A percentile compares a stretch with the other conserved stretches of the same genome.
These are phyloP conservation scores for Alentia gelatinosa DNA, from an alignment of 2,888 invertebrate species.

Conservation along the genomic window DNA sequence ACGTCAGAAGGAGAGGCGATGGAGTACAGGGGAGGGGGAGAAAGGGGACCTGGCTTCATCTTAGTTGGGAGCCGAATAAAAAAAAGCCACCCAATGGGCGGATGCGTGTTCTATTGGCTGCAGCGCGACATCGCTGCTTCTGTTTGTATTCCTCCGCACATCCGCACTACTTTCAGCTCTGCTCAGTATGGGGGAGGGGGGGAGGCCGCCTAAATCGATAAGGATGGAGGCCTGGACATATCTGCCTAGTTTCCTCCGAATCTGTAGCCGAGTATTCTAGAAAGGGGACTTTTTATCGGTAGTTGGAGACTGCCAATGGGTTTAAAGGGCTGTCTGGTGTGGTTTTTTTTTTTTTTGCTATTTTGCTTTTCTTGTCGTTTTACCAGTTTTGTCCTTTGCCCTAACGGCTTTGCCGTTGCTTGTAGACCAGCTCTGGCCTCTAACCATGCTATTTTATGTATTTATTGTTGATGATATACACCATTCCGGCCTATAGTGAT, in stretches of 20 bases:
- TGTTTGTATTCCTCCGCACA: not conserved
- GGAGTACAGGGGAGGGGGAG: not conserved
- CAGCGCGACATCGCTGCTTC: not conserved
- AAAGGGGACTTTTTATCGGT: not conserved
- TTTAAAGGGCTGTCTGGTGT: not conserved
- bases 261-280: not conserved
- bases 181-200: not conserved
- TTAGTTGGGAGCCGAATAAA: not conserved
- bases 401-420: too few relatives aligned
- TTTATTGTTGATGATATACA: too few relatives aligned
- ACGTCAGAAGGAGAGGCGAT: not conserved
- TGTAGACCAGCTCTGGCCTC: too few relatives aligned
- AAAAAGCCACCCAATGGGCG: not conserved
- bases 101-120: not conserved
- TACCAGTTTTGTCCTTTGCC: too few relatives aligned
- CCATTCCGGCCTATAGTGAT: too few relatives aligned
- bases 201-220: not conserved
- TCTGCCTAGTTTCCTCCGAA: not conserved
- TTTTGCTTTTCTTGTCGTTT: too few relatives aligned
- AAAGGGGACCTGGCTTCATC: not conserved
- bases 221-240: not conserved
- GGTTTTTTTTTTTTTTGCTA: too few relatives aligned
- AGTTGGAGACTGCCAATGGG: not conserved
- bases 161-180: constrained; percentile 15
- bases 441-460: too few relatives aligned